Base-by-base conservation (phyloP, 1,140 invertebrate genomes). In the Melipona quadrifasciata region DNA sequence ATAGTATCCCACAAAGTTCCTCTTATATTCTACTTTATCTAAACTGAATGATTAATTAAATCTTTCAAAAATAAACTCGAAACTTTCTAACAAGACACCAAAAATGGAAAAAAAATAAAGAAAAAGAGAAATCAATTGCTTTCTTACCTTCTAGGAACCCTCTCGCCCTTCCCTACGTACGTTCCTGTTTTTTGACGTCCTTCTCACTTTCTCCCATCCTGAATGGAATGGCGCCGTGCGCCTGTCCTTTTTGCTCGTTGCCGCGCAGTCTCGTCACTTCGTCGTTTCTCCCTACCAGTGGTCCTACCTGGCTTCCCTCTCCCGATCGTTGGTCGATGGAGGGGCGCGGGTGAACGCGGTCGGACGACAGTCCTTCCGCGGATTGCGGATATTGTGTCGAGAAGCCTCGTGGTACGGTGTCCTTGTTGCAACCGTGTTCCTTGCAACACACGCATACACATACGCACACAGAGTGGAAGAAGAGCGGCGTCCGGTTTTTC, bases 321-420 rank as follows among this genome's bases (percentile, higher is more conserved):
- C 47, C 34, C 24, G 27, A 19, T n/a, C 31, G 17, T 58, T 65
- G 55, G 51, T 55, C 57, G 81, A 70, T 82, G 86, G 89, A 58
- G 87, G 83, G 90, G 84, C 71, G 82, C 72, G 84, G 82, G 82
- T 51, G 80, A 90, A 65, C 81, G 86, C 83, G 72, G 67, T 77
- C 78, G 72, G 74, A 82, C 84, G 90, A 90, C 91, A 91, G 91
- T 92, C 90, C 89, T 92, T 88, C 90, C 87, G 90, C 86, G 90
- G 89, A 92, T 90, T 82, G 90, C 89, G 91, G 91, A 92, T 91
- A 89, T 90, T 84, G 88, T 86, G 87, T 87, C 67, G 85, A 47
- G 27, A 79, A 83, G 81, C n/a, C 51, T 79, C 61, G 80, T 67
- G 82, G n/a, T 27, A 55, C 72, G 61, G 68, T 78, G 70, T 83